These are phyloP conservation scores for Brachionichthys hirsutus DNA, from an alignment of 2,113 vertebrate species.

Conservation along the genomic window DNA sequence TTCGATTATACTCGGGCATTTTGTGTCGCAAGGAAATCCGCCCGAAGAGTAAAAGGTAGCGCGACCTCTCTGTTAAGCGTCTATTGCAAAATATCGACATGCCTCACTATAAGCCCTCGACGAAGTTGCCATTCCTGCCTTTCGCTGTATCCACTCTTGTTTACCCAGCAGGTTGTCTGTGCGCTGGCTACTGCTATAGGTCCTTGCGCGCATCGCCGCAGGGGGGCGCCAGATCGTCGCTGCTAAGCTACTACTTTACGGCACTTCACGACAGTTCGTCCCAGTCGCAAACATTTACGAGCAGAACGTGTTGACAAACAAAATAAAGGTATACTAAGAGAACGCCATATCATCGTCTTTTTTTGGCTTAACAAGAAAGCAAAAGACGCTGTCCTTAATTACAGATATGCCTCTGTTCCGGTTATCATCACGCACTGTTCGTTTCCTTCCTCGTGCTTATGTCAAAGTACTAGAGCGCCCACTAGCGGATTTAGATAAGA, in stretches of 20 bases:
- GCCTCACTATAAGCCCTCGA: constrained; percentile 68
- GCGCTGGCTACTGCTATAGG: constrained; percentile 47
- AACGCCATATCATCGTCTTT: accelerated
- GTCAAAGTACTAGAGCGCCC: constrained; percentile 31
- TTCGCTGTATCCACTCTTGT: constrained; percentile 74
- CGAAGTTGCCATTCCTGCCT: constrained; percentile 80
- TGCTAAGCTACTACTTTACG: constrained; percentile 29
- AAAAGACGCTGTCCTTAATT: background rate
- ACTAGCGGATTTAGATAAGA: constrained; percentile 19
- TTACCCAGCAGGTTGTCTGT: constrained; percentile 71
- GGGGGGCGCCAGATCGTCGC: constrained; percentile 33
- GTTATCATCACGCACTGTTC: too few relatives aligned
- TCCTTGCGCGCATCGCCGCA: constrained; percentile 5
- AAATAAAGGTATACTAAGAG: background rate
- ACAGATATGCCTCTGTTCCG: too few relatives aligned
- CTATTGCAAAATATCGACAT: constrained; percentile 32
- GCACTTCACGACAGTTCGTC: constrained; percentile 54
- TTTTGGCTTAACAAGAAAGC: background rate
- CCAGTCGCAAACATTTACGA: constrained; percentile 1
- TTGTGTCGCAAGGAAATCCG: background rate
- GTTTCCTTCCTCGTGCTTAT: background rate
- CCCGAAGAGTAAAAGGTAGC: background rate
- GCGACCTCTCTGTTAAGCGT: constrained; percentile 1
- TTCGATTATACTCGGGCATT: constrained; percentile 36
- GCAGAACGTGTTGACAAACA: background rate